Evolutionary conservation across 2,888 invertebrate species (phyloP), one percentile per base, ranked within the genome.

Genomic region (Mesochorus sp.): DNA sequence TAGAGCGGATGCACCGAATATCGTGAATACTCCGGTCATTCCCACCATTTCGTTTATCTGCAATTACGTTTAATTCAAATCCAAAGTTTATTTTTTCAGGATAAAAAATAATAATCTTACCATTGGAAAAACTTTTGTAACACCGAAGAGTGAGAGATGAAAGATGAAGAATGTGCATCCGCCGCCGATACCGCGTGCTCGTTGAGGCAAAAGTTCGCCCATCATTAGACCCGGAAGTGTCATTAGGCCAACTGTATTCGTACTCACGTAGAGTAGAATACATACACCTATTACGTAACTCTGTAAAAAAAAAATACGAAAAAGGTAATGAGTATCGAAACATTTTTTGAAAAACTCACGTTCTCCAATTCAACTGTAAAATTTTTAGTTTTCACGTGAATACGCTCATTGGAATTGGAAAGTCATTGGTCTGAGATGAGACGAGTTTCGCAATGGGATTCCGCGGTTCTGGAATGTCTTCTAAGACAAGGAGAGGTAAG

Each of bases 161-260:
- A 95, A 95, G 0, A 95, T 87, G 85, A 95, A 94, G 89, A 95
- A 95, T 21, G 95, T 95, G 76, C 94, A 93, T 1, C 96, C 96
- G 0, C 95, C 95, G 55, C 94, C 94, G 19, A 95, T 92, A 0
- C 96, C 96, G 14, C 96, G 93, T 1, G 95, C 94, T 88, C 94
- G 94, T 0, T 95, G 94, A 0, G 96, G 96, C 6, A 95, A 93
- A 1, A 96, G 92, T 90, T 96, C 96, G 0, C 95, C 95, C 14
- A 95, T 93, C 94, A 96, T 94, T 26, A 96, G 93, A 14, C 95
- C 95, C 0, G 96, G 96, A 79, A 96, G 92, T 0, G 95, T 93
- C 93, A 96, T 94, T 85, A 96, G 93, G 1, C 95, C 95, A 31
- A 95, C 88, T 0, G 96, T 96, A 88, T 95, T 96, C 82, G 94